Evolutionary conservation across 1,140 invertebrate genomes (phyloP), one percentile per base, ranked within the genome.

Genomic region (Eriocheir sinensis): DNA sequence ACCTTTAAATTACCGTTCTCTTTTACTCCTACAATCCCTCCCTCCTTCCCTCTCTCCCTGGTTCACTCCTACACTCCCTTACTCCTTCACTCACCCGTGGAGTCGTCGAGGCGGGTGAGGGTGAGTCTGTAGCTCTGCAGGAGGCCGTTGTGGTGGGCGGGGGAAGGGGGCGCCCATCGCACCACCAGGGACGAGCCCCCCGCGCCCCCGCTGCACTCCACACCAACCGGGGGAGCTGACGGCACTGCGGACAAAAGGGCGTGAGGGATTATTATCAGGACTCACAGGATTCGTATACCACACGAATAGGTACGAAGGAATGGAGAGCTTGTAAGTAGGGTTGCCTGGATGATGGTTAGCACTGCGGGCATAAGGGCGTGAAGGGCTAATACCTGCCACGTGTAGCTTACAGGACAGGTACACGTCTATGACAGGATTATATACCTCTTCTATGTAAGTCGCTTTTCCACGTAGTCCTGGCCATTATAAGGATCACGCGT

Each of bases 71-170:
- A 32, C 81, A 32, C 81, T 85, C 81, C 32, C 81, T 85, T 30
- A 32, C 81, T 85, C 81, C 32, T 30, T 85, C 81, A 32, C 81
- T 30, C 0, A 94, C 93, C 93, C 48, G 93, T 94, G 0, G 93
- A 81, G 72, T 94, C 93, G 30, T 94, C 93, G 30, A 94, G 93
- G 9, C 93, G 93, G 6, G 93, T 94, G 72, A 94, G 93, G 44
- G 93, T 97, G 85, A 99, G 97, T 97, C 99, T 99, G 97, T 99
- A 99, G 17, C 98, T 98, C 96, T 98, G 97, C 96, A 99, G 97
- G 38, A 98, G 97, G 41, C 98, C 98, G 96, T 98, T 98, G 95
- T 98, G 98, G 53, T 98, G 97, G 96, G 98, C 97, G 34, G 97
- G 97, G 0, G 98, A 98, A 8, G 98, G 98, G 17, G 98, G 97